Evolutionary conservation across 1,140 invertebrate species (phyloP).

Genomic region (Drosophila takahashii): DNA sequence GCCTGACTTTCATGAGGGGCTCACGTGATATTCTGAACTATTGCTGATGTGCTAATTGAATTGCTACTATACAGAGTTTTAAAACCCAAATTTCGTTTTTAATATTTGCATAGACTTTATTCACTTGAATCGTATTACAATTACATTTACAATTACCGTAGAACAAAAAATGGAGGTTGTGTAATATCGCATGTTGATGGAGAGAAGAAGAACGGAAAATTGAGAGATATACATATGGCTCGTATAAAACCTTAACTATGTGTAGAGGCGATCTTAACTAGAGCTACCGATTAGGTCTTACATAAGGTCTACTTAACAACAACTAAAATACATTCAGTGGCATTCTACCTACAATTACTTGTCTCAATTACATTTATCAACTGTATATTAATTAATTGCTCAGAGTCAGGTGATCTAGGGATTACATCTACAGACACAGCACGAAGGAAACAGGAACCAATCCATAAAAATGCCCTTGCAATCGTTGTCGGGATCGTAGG

Average conservation of each 20-base stretch:
- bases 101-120: conserved; percentile 69
- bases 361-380: conserved; percentile 48
- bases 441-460: conserved; percentile 97
- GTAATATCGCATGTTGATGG: conserved; percentile 48
- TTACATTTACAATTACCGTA: conserved; percentile 61
- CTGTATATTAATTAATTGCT: conserved; percentile 27
- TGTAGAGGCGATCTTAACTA: conserved; percentile 48
- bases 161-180: conserved; percentile 71
- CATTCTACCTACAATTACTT: conserved; percentile 60
- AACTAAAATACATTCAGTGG: conserved; percentile 82
- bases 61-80: neutral
- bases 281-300: conserved; percentile 31
- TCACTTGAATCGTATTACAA: conserved; percentile 67
- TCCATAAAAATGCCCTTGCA: conserved; percentile 98
- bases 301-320: conserved; percentile 69
- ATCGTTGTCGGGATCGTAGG: conserved; percentile 96
- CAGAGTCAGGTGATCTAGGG: conserved; percentile 76
- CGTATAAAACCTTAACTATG: conserved; percentile 61
- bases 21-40: neutral
- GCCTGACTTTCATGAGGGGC: neutral
- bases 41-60: conserved; percentile 19
- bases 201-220: conserved; percentile 2
- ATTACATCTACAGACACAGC: conserved; percentile 95
- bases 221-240: conserved; percentile 65
- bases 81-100: conserved; percentile 28